Conservation (phyloP, 2,113 vertebrate genomes). For the Dissostichus mawsoni region DNA sequence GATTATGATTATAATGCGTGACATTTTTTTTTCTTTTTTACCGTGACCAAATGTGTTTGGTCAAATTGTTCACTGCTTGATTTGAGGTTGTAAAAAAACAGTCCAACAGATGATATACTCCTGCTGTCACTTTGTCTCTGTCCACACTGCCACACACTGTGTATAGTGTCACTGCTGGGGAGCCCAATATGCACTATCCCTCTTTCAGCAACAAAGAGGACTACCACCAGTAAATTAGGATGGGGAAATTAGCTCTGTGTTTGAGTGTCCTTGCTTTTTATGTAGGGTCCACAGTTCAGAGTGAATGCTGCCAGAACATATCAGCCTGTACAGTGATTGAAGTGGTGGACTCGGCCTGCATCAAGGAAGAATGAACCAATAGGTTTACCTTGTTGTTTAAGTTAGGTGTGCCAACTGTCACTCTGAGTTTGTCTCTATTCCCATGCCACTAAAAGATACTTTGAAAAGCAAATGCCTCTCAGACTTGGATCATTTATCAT, state of each 20-base stretch:
- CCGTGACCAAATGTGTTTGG: constrained; percentile 41
- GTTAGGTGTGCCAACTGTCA: constrained; percentile 49
- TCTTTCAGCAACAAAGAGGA: constrained; percentile 20
- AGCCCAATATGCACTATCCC: constrained; percentile 27
- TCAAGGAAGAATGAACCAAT: constrained; percentile 57
- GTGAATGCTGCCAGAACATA: constrained; percentile 46
- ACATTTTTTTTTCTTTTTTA: constrained; percentile 56
- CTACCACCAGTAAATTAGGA: constrained; percentile 13
- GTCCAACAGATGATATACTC: constrained; percentile 15
- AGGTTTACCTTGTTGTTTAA: constrained; percentile 54
- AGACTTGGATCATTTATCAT: constrained; percentile 58
- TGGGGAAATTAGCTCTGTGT: constrained; percentile 30
- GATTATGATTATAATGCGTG: constrained; percentile 38
- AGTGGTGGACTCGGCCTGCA: constrained; percentile 34
- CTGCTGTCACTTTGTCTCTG: constrained; percentile 20
- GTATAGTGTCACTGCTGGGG: constrained; percentile 16
- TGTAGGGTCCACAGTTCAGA: constrained; percentile 17
- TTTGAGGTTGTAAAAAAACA: constrained; percentile 50
- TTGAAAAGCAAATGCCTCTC: constrained; percentile 57
- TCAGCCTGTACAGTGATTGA: constrained; percentile 30
- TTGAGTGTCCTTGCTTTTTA: constrained; percentile 48
- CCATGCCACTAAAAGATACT: constrained; percentile 27
- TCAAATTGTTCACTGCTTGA: constrained; percentile 58
- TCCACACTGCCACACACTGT: constrained; percentile 1
- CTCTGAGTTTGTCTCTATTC: constrained; percentile 46